Conservation (phyloP, 2,797 vertebrate species). For the Silurus aristotelis region DNA sequence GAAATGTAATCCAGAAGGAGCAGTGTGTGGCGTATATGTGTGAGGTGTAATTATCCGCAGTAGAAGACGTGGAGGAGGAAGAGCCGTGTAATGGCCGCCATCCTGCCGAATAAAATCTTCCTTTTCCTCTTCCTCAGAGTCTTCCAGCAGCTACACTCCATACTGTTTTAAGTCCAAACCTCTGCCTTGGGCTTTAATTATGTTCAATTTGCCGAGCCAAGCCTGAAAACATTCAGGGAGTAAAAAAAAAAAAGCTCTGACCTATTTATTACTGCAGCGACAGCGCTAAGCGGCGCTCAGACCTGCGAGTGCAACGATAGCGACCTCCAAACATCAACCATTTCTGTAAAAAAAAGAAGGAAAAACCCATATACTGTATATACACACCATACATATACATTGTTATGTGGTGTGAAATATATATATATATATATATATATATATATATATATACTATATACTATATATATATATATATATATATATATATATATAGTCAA, state of each 20-base stretch:
- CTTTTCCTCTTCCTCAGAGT: conserved; percentile 21
- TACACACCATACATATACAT: not conserved
- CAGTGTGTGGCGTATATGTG: not conserved
- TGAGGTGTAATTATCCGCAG: conserved; percentile 13
- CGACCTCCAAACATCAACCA: conserved; percentile 15
- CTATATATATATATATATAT: not conserved
- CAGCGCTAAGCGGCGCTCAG: conserved; percentile 42
- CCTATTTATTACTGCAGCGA: conserved; percentile 82
- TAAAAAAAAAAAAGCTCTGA: conserved; percentile 75
- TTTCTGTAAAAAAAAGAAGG: not conserved
- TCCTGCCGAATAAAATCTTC: conserved; percentile 2
- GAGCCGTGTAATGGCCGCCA: not conserved
- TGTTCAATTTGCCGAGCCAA: conserved; percentile 82
- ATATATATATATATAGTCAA: not conserved
- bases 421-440: not conserved
- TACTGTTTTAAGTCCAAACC: conserved; percentile 79
- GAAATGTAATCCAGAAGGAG: not conserved
- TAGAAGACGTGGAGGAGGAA: not conserved
- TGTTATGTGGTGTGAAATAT: not conserved
- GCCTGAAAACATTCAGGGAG: conserved; percentile 78
- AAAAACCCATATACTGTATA: not conserved
- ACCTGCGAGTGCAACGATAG: conserved; percentile 28
- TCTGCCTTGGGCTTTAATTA: conserved; percentile 85
- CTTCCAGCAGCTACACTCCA: conserved; percentile 41
- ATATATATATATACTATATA: not conserved